A percentile compares a stretch with the other conserved stretches of the same genome.
phyloP scores from a whole-genome alignment of 1,140 invertebrate genomes.

The Scylla paramamosain region DNA sequence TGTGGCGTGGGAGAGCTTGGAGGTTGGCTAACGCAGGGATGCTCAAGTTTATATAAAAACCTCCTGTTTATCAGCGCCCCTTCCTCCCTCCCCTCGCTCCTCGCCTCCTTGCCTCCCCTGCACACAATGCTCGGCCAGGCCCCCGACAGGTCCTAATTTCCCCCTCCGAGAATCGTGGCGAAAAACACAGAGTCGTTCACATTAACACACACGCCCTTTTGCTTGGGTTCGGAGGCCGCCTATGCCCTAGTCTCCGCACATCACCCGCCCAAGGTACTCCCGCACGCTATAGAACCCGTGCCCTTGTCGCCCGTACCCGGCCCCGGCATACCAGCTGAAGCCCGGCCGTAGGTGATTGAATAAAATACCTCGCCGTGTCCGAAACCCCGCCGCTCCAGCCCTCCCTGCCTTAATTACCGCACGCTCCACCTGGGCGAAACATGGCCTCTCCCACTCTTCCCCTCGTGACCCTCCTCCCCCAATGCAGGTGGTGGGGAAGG shows the following conservation, averaged over 20 bases:
- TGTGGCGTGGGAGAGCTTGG: neutral
- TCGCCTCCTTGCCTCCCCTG: neutral
- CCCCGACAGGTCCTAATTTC: conserved; percentile 17
- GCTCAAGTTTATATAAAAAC: conserved; percentile 16
- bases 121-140: neutral
- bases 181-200: neutral
- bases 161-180: neutral
- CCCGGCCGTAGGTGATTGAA: conserved; percentile 67
- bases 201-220: conserved; percentile 48
- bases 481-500: neutral
- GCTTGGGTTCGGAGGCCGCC: neutral
- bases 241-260: neutral
- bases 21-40: conserved; percentile 5
- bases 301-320: conserved; percentile 42
- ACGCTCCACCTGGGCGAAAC: neutral
- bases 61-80: conserved; percentile 9
- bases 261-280: neutral
- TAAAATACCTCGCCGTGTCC: conserved; percentile 63
- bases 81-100: neutral
- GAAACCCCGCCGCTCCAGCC: conserved; percentile 1
- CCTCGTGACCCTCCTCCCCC: neutral
- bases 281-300: neutral
- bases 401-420: neutral
- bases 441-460: neutral
- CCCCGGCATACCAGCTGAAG: conserved; percentile 56